Evolutionary conservation across 2,888 invertebrate genomes (phyloP), one percentile per base, ranked within the genome.

Genomic region (Rhabditophanes sp.): DNA sequence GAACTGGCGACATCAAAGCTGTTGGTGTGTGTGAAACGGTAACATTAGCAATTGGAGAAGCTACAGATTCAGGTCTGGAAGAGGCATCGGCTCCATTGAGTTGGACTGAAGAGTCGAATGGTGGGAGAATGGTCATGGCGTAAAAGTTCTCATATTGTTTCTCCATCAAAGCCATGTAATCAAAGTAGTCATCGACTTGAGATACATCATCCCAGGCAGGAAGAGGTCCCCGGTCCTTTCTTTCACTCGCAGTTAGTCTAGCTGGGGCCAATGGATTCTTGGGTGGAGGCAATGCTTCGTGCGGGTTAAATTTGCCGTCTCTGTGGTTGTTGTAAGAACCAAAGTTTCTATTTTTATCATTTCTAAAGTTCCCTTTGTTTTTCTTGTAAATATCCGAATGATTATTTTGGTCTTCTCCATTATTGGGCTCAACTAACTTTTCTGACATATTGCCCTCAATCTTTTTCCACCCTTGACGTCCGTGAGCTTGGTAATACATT

Each of bases 101-200:
- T 15, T n/a, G n/a, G n/a, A n/a, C n/a, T n/a, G 30, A 17, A n/a
- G 55, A 49, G 25, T 61, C 61, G 34, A 53, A 60, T 5, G 58
- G 52, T 14, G 53, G 56, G 33, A 59, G 39, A 12, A 48, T 35
- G 5, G 53, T 28, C 38, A 62, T 41, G 11, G 57, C 53, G 39
- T 61, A 64, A 38, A 46, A 25, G 43, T 64, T 56, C n/a, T 52
- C 46, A 40, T 61, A 64, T 34, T 62, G 64, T n/a, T 42, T 41
- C 28, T 64, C 64, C 58, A 62, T 54, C 31, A 65, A 37, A 22
- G 55, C 56, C 64, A 64, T 65, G 42, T 64, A 64, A 42, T 65
- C 64, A 31, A 65, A 64, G 35, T 52, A 46, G 31, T 60, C 61
- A 8, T 65, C 61, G 16, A 42, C 42, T 11, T 47, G 50, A 7